Evolutionary conservation across 1,140 invertebrate genomes (phyloP).

Genomic region (Drosophila setifemur): DNA sequence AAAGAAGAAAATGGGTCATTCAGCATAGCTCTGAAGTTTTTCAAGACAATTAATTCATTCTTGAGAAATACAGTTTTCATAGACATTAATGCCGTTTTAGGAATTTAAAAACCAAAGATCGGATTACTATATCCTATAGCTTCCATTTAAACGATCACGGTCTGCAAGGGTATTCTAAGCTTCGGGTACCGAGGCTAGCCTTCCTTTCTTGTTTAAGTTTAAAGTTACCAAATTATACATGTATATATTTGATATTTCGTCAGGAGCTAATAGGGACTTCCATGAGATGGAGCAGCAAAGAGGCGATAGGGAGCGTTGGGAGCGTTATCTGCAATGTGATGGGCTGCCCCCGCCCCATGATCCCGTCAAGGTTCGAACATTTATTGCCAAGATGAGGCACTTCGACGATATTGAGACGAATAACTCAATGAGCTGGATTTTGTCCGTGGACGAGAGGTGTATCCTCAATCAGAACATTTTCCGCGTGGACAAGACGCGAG

Average conservation of each 20-base stretch:
- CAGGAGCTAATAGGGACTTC: slow-evolving; percentile 31
- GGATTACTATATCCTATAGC: too few relatives aligned
- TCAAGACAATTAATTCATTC: too few relatives aligned
- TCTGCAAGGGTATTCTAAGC: too few relatives aligned
- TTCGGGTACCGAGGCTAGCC: too few relatives aligned
- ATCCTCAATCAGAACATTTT: slow-evolving; percentile 59
- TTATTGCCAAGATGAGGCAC: slow-evolving; percentile 39
- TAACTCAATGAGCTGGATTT: slow-evolving; percentile 50
- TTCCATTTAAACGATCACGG: too few relatives aligned
- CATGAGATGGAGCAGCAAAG: slow-evolving; percentile 5
- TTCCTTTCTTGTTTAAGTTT: too few relatives aligned
- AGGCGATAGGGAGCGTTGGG: slow-evolving; percentile 38
- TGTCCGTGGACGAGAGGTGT: slow-evolving; percentile 54
- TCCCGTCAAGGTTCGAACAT: slow-evolving; percentile 59
- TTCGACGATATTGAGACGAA: slow-evolving; percentile 29
- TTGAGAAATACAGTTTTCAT: too few relatives aligned
- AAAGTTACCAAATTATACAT: too few relatives aligned
- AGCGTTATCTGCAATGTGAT: slow-evolving; percentile 50
- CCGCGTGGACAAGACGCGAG: slow-evolving; percentile 32
- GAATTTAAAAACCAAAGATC: too few relatives aligned
- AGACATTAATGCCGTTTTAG: too few relatives aligned
- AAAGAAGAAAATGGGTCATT: too few relatives aligned
- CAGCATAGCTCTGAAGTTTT: too few relatives aligned
- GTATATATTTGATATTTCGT: background rate
- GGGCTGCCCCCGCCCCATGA: slow-evolving; percentile 55